Conservation (phyloP, 2,113 vertebrate genomes). For the Hylia prasina region DNA sequence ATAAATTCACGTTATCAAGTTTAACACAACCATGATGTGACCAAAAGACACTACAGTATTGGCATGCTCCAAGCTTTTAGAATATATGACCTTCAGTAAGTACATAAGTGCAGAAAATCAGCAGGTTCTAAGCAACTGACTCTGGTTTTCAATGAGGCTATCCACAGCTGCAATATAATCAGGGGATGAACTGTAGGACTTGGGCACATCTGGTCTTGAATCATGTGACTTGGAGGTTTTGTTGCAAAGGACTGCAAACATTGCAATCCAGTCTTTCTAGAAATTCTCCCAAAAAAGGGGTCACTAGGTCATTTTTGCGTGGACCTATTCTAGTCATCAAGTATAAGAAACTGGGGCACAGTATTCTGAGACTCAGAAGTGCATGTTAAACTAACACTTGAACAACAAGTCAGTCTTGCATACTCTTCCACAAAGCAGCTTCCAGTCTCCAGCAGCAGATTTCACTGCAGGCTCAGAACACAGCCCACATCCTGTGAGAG, state of each 20-base stretch:
- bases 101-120: not conserved
- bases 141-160: not conserved
- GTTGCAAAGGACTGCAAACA: not conserved
- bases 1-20: not conserved
- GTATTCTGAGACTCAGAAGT: fast-evolving
- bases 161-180: not conserved
- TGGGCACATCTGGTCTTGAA: not conserved
- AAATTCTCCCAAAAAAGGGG: not conserved
- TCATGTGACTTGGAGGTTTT: not conserved
- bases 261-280: not conserved
- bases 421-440: not conserved
- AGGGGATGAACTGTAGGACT: not conserved
- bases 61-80: not conserved
- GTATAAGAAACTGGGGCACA: fast-evolving
- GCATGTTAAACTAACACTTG: fast-evolving
- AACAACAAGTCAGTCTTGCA: not conserved
- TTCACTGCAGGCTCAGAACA: not conserved
- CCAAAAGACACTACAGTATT: not conserved
- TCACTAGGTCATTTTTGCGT: not conserved
- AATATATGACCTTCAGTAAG: not conserved
- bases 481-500: not conserved
- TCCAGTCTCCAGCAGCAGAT: not conserved
- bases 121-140: not conserved
- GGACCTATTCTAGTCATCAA: too few relatives aligned
- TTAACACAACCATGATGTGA: not conserved